Conservation (phyloP, 2,888 invertebrate species). For the Anoplius nigerrimus region DNA sequence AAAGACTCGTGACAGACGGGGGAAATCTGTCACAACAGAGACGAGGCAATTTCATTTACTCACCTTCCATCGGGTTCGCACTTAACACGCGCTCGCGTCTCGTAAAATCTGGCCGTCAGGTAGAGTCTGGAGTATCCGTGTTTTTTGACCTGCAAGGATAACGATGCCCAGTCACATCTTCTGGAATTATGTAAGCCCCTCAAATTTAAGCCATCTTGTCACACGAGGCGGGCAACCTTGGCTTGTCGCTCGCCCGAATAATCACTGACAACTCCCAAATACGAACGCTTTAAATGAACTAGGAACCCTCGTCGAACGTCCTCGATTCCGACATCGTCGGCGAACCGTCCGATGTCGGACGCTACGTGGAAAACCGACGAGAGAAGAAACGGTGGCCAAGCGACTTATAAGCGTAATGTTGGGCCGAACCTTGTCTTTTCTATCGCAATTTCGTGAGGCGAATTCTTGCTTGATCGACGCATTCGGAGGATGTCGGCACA, state of each 20-base stretch:
- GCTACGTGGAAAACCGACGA: not conserved
- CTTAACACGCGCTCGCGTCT: constrained; percentile 59
- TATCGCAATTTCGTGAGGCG: not conserved
- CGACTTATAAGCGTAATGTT: not conserved
- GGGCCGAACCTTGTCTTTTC: not conserved
- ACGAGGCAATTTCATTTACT: constrained; percentile 15
- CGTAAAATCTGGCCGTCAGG: constrained; percentile 61
- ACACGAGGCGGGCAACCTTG: constrained; percentile 57
- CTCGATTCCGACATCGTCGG: too few species aligned
- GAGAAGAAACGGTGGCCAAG: not conserved
- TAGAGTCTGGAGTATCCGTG: constrained; percentile 63
- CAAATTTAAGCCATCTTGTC: constrained; percentile 68
- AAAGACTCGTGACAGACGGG: constrained; percentile 22
- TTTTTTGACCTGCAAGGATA: constrained; percentile 65
- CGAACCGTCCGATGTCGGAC: too few species aligned
- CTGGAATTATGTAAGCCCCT: constrained; percentile 68
- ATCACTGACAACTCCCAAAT: constrained; percentile 47
- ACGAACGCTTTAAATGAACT: not conserved
- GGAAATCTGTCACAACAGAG: constrained; percentile 15
- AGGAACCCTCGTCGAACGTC: too few species aligned
- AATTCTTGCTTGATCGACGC: not conserved
- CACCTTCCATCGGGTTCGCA: constrained; percentile 61
- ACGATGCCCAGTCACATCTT: constrained; percentile 30
- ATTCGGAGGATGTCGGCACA: not conserved
- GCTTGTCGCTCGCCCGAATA: constrained; percentile 41